Base-by-base conservation (phyloP, 2,797 vertebrate genomes). In the Acanthopagrus latus region DNA sequence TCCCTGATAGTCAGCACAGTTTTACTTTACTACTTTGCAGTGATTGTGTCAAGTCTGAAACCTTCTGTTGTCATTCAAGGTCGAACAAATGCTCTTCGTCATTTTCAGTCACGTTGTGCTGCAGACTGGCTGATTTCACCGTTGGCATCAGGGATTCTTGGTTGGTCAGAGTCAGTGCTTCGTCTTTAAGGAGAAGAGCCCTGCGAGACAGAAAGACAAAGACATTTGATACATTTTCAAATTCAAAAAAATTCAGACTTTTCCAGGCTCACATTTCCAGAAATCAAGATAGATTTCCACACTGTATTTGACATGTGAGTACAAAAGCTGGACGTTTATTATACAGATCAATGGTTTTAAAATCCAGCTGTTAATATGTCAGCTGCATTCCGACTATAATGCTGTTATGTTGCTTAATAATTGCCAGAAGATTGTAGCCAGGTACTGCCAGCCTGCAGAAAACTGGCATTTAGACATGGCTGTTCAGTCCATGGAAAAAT, bases 141-240 rank as follows among this genome's bases (percentile, higher is more conserved):
- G 93, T 89, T 51, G 94, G 94, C 93, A 96, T 94, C 56, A 95
- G 94, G 87, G 95, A 94, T 80, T 96, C 95, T 88, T 95, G 94
- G 70, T 96, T 95, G 50, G 95, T 96, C 43, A 94, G 91, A 88
- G 93, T 96, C 91, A 96, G 91, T 1, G 90, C 93, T 74, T 96
- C 95, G 71, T 96, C 96, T 90, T 96, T 96, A 65, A 96, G 93
- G 41, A 95, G 94, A 77, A 96, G 92, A 74, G 94, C 95, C 94
- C 97, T 98, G 91, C 20, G 62, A 70, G 55, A 57, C 18, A 5
- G 14, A 64, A 50, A 64, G 27, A 4, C 5, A 46, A n/a, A 64
- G 2, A 52, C 2, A 16, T 33, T 33, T 33, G 29, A 7, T 33
- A 33, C 29, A 7, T 8, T 38, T 8, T 8, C 7, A 5, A 38